Evolutionary conservation across 2,113 vertebrate genomes (phyloP).

Genomic region (Rhinopomastus cyanomelas): DNA sequence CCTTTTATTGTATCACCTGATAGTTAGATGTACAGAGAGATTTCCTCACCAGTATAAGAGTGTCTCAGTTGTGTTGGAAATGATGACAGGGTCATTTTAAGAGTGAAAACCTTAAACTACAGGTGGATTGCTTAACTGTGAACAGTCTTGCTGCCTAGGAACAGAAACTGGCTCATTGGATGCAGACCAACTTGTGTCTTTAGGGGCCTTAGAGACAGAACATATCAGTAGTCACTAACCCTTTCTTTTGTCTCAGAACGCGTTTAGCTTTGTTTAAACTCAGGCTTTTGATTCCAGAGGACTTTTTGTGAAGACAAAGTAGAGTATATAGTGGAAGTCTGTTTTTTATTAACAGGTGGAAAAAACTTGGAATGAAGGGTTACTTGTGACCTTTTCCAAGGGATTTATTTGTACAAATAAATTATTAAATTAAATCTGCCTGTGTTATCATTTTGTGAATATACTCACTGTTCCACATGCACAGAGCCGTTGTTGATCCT

Average conservation of each 20-base stretch:
- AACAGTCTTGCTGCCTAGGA: not conserved
- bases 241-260: not conserved
- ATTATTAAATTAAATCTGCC: conserved; percentile 43
- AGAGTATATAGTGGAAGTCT: conserved; percentile 1
- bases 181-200: not conserved
- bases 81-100: not conserved
- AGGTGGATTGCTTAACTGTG: not conserved
- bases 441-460: conserved; percentile 41
- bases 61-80: not conserved
- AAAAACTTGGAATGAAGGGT: conserved; percentile 6
- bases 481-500: conserved; percentile 22
- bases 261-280: conserved; percentile 26
- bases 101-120: not conserved
- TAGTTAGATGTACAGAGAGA: not conserved
- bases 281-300: not conserved
- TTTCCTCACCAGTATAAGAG: not conserved
- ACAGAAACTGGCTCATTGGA: not conserved
- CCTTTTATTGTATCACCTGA: not conserved
- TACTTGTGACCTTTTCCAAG: conserved; percentile 31
- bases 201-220: not conserved
- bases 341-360: conserved; percentile 5
- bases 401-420: conserved; percentile 44
- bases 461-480: conserved; percentile 57
- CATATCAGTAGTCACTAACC: not conserved
- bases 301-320: not conserved